These are phyloP conservation scores for Tupaia tana DNA, from an alignment of 2,113 vertebrate genomes.

Conservation along the genomic window DNA sequence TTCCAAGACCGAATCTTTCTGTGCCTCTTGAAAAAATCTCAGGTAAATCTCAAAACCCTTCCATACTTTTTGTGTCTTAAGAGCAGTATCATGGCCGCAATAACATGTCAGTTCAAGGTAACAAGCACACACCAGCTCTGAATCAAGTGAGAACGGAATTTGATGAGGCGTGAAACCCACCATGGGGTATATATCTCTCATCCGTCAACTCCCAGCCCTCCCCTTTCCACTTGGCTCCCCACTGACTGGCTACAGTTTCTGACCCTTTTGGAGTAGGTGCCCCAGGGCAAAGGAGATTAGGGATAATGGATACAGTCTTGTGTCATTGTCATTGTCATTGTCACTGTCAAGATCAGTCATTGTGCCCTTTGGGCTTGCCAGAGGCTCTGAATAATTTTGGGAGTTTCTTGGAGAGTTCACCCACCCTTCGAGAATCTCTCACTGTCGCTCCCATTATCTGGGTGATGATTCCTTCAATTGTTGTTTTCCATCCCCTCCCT, in stretches of 20 bases:
- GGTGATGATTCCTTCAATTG: neutral
- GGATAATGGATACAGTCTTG: neutral
- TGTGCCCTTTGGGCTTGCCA: neutral
- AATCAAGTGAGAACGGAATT: neutral
- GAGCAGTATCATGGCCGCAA: neutral
- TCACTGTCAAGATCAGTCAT: neutral
- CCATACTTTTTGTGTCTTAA: neutral
- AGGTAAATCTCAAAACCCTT: neutral
- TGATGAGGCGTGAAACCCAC: neutral
- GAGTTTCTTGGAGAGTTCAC: neutral
- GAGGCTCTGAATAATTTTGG: neutral
- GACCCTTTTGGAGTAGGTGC: neutral
- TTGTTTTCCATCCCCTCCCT: neutral
- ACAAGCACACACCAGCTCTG: neutral
- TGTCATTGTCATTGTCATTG: neutral
- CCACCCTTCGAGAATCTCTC: neutral
- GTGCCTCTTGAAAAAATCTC: neutral
- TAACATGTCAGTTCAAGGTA: neutral
- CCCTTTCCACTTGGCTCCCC: neutral
- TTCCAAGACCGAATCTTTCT: neutral
- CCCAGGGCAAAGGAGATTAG: neutral
- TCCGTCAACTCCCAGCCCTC: rapidly evolving
- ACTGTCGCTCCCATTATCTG: neutral
- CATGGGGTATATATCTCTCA: too few relatives aligned
- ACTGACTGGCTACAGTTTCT: neutral